Evolutionary conservation across 2,113 vertebrate genomes (phyloP).

Genomic region (Mus pahari): DNA sequence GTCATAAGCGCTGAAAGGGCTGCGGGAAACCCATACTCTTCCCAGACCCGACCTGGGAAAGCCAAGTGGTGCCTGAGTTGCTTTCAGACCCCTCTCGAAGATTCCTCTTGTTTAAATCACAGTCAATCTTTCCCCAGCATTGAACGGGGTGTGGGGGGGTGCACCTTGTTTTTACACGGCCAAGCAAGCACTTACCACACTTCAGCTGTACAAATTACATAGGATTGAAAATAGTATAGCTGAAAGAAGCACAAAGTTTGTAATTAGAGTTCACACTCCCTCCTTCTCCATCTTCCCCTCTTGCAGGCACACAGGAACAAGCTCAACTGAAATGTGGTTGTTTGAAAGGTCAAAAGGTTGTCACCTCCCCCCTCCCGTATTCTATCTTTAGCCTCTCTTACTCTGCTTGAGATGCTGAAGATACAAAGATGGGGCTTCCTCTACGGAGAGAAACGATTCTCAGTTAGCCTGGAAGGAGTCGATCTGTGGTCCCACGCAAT

Average conservation of each 20-base stretch:
- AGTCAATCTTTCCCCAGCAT: conserved; percentile 18
- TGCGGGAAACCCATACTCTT: background rate
- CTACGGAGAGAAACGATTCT: background rate
- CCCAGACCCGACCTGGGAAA: fast-evolving
- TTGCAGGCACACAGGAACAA: conserved; percentile 51
- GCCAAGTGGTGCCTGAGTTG: background rate
- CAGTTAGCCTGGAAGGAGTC: background rate
- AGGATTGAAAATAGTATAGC: conserved; percentile 76
- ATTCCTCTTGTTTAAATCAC: background rate
- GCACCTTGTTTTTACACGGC: conserved; percentile 28
- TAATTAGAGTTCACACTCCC: conserved; percentile 61
- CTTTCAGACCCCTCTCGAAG: background rate
- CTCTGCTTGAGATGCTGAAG: background rate
- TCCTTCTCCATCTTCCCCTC: background rate
- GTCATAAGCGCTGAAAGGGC: fast-evolving
- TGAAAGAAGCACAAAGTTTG: conserved; percentile 51
- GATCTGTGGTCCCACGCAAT: background rate
- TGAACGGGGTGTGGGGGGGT: background rate
- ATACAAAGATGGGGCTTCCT: background rate
- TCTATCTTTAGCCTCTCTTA: conserved; percentile 58
- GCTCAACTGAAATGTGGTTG: conserved; percentile 43
- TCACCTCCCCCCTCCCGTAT: background rate
- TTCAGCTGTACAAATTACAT: conserved; percentile 75
- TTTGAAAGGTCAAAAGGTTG: conserved; percentile 70
- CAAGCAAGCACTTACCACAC: conserved; percentile 59